Base-by-base conservation (phyloP, 92 coral and sea anemone genomes). In the Galaxea fascicularis region DNA sequence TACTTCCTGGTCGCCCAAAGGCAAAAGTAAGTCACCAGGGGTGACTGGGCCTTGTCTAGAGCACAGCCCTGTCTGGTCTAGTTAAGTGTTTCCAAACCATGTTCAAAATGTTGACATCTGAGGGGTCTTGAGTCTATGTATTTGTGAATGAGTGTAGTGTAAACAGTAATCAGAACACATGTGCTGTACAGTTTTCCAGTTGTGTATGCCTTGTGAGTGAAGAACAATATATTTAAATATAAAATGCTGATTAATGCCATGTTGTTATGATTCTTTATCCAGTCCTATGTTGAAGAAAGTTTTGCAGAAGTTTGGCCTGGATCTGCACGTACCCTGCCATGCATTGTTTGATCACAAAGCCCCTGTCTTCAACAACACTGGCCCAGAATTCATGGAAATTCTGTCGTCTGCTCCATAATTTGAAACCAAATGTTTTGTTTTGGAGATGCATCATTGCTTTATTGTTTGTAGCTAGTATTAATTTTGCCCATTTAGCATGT, bases 331-430 rank as follows among this genome's bases (percentile, higher is more conserved):
- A 18, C 70, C 77, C 8, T 71, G 58, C 41, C 68, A 58, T 71
- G 24, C 73, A 10, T 44, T 28, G 10, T 10, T 16, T 27, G 85
- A 56, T 44, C 69, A 82, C 57, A 70, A 57, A 25, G 63, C 58
- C 11, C 24, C 68, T 56, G 46, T 4, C 30, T 25, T 82, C 44
- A 57, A 56, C 16, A 12, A 56, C 16, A 12, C 22, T 31, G 56
- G 78, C 17, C 45, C 86, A 22, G 86, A 82, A 24, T 82, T 51
- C 27, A 21, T 71, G 71, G 69, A 82, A 27, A 71, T 80, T 52
- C 65, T 82, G 60, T 54, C 59, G 6, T 27, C 74, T 66, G 84
- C 75, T 14, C 65, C 65, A 8, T 79, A 24, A 29, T 65, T 49
- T 4, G 10, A 15, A 49, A 49, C 15, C 13, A 49, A 10, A 21